Evolutionary conservation across 2,113 vertebrate species (phyloP).

Genomic region (Onychostruthus taczanowskii): DNA sequence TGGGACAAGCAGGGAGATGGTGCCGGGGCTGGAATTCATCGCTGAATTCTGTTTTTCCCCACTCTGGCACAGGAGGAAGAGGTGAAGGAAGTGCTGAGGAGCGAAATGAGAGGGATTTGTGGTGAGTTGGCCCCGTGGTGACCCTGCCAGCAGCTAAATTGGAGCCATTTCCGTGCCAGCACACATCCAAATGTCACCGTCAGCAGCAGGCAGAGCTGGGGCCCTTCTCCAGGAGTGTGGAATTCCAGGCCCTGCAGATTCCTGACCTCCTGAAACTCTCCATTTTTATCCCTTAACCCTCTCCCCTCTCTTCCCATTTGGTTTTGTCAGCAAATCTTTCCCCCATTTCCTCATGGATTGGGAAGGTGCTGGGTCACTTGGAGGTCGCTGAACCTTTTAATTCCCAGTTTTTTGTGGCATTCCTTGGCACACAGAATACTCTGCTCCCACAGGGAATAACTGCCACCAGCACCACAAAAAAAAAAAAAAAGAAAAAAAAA

Average conservation of each 20-base stretch:
- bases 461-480: background rate
- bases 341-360: background rate
- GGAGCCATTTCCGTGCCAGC: background rate
- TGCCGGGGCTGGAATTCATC: background rate
- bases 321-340: background rate
- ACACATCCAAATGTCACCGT: background rate
- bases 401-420: background rate
- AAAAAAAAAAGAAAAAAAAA: background rate
- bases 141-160: background rate
- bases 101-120: slow-evolving; percentile 78
- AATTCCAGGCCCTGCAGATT: background rate
- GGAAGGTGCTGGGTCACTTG: background rate
- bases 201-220: background rate
- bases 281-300: background rate
- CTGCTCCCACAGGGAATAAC: accelerated
- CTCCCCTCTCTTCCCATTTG: background rate
- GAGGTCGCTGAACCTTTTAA: background rate
- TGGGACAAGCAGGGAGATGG: background rate
- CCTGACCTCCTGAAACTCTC: background rate
- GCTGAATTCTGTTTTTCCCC: background rate
- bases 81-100: slow-evolving; percentile 81
- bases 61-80: slow-evolving; percentile 72
- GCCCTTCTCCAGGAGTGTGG: background rate
- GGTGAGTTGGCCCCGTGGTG: slow-evolving; percentile 70
- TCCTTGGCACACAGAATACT: background rate